A percentile compares a stretch with the other conserved stretches of the same genome.
Conservation (phyloP, 1,140 invertebrate genomes). For the Cyrtorhinus lividipennis region DNA sequence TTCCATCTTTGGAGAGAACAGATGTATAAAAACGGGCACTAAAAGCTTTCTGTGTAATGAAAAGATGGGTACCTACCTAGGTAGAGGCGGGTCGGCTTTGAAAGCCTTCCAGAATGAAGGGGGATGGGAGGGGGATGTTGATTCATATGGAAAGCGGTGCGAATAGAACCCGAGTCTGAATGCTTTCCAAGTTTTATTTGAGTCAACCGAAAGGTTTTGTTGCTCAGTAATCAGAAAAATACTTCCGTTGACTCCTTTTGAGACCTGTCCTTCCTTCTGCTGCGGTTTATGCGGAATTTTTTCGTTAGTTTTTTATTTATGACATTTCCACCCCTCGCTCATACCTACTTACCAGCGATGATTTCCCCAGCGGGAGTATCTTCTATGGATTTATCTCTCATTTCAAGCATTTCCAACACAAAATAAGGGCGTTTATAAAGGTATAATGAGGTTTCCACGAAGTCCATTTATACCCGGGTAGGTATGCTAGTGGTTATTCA, state of each 20-base stretch:
- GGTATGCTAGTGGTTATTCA: too few relatives aligned
- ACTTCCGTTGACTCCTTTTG: not conserved
- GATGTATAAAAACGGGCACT: conserved; percentile 1
- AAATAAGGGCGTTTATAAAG: too few relatives aligned
- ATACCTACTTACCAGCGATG: too few relatives aligned
- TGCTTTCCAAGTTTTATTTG: not conserved
- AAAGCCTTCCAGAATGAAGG: not conserved
- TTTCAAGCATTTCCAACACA: too few relatives aligned
- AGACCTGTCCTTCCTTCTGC: not conserved
- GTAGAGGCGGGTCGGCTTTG: too few relatives aligned
- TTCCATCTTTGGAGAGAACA: not conserved
- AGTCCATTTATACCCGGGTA: too few relatives aligned
- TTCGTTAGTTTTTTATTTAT: too few relatives aligned
- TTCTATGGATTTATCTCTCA: too few relatives aligned
- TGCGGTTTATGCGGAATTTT: not conserved
- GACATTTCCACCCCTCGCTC: too few relatives aligned
- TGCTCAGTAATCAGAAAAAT: not conserved
- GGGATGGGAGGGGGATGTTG: too few relatives aligned
- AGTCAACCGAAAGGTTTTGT: conserved; percentile 3
- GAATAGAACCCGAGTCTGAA: not conserved
- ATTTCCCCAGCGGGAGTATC: too few relatives aligned
- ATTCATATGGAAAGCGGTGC: not conserved
- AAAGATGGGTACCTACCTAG: not conserved
- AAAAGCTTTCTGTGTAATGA: conserved; percentile 4
- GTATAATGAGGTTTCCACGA: too few relatives aligned